These are phyloP conservation scores for Prietella phreatophila DNA, from an alignment of 2,113 vertebrate genomes.

Conservation along the genomic window DNA sequence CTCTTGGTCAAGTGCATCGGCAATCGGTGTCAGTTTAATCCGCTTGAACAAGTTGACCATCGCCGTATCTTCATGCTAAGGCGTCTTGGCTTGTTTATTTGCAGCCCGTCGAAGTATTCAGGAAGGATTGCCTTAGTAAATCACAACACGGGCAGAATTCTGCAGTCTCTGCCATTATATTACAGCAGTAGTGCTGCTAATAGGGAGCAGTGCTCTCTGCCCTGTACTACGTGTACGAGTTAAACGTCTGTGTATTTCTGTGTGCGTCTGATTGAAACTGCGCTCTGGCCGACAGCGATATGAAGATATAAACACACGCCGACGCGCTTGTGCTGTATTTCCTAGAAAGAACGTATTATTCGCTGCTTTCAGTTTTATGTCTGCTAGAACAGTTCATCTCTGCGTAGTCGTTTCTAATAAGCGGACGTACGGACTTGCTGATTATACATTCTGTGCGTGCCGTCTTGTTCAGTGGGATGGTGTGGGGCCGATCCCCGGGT, in stretches of 20 bases:
- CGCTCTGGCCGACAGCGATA: not conserved
- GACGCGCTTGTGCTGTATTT: not conserved
- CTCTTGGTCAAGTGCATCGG: not conserved
- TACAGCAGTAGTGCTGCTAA: not conserved
- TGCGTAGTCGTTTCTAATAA: not conserved
- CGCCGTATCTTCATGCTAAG: not conserved
- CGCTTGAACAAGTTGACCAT: not conserved
- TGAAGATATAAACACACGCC: not conserved
- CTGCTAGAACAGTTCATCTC: not conserved
- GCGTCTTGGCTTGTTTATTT: not conserved
- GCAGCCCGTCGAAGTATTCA: not conserved
- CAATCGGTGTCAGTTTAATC: not conserved
- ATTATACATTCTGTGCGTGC: not conserved
- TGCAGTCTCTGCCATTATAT: not conserved
- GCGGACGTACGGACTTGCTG: not conserved
- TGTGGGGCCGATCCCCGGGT: slow-evolving; percentile 92
- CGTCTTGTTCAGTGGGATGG: slow-evolving; percentile 86
- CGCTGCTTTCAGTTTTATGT: not conserved
- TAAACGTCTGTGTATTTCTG: not conserved
- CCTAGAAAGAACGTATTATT: not conserved
- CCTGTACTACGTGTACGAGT: not conserved
- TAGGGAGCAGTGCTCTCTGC: not conserved
- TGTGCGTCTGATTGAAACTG: not conserved
- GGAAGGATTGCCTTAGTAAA: not conserved
- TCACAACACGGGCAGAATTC: not conserved